These are phyloP conservation scores for Archilochus colubris DNA, from an alignment of 2,113 vertebrate genomes.

Conservation along the genomic window DNA sequence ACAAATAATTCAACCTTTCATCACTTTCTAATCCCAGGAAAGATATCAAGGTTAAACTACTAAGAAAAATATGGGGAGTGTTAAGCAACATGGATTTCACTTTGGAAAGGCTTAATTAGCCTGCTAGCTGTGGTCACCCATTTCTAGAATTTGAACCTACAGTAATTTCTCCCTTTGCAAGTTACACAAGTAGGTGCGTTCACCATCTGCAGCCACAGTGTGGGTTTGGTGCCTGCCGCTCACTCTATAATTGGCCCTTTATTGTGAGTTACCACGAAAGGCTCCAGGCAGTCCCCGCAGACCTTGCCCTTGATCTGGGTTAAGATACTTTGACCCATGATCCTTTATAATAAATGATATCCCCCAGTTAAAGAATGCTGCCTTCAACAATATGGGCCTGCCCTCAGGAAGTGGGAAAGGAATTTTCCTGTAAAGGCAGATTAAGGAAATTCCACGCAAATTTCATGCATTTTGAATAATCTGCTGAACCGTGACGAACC, in stretches of 20 bases:
- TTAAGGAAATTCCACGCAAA: slow-evolving; percentile 69
- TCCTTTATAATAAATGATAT: slow-evolving; percentile 72
- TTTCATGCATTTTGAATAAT: slow-evolving; percentile 64
- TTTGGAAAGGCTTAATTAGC: slow-evolving; percentile 31
- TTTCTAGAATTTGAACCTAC: not conserved
- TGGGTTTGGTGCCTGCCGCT: slow-evolving; percentile 44
- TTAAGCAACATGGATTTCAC: slow-evolving; percentile 1
- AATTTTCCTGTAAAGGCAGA: slow-evolving; percentile 68
- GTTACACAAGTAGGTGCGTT: not conserved
- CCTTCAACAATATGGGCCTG: slow-evolving; percentile 57
- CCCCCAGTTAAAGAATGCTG: slow-evolving; percentile 61
- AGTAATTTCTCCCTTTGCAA: not conserved
- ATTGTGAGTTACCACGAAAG: slow-evolving; percentile 56
- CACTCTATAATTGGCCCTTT: slow-evolving; percentile 52
- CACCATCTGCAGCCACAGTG: not conserved
- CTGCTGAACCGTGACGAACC: slow-evolving; percentile 43
- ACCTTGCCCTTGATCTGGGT: slow-evolving; percentile 68
- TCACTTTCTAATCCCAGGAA: slow-evolving; percentile 59
- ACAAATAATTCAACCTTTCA: slow-evolving; percentile 66
- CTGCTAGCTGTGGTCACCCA: not conserved
- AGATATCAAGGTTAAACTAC: slow-evolving; percentile 60
- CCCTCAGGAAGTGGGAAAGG: slow-evolving; percentile 63
- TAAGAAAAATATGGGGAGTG: slow-evolving; percentile 17
- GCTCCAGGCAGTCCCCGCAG: slow-evolving; percentile 57
- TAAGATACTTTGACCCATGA: slow-evolving; percentile 67